Evolutionary conservation across 2,797 vertebrate species (phyloP), one percentile per base, ranked within the genome.

Genomic region (Chaetodon trifasciatus): DNA sequence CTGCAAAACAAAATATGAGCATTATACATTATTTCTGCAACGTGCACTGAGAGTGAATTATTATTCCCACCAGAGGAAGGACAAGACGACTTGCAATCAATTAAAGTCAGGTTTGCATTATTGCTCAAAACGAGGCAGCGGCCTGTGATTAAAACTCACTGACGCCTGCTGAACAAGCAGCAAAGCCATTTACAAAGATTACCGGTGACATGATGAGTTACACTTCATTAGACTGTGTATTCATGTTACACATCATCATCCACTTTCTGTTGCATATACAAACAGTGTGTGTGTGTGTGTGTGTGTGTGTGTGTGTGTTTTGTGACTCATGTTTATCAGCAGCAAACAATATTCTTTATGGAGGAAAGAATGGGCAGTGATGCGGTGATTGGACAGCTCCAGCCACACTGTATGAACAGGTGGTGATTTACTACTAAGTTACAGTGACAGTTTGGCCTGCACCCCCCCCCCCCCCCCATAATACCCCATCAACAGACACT

Each of bases 1-100:
- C 98, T 99, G 93, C 32, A 92, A 93, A 82, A 93, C n/a, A 90
- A 44, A 81, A 73, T 19, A 28, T 5, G 2, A 67, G 42, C 9
- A 46, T 58, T 23, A 19, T 32, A 21, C 6, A 73, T 49, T 0
- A 32, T 40, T 11, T 37, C 4, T 70, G 44, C 28, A 52, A 13
- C 17, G 23, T 47, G 9, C 40, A 1, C 57, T 13, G 32, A 61
- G 13, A 32, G 3, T 44, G 0, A 44, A 50, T 62, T 21, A 44
- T 39, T 35, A 21, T 23, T 66, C n/a, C 44, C 4, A 35, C 3
- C 16, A n/a, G 42, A 32, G 39, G 17, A 23, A 44, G 9, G 66
- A 37, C 39, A 37, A 64, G 5, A 50, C 13, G 17, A 24, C 5
- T 23, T 13, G 1, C 12, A 42, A 11, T 40, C 5, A 49, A 47